A percentile compares a stretch with the other conserved stretches of the same genome.
Evolutionary conservation across 1,140 invertebrate genomes (phyloP).

Genomic region (Maniola jurtina): DNA sequence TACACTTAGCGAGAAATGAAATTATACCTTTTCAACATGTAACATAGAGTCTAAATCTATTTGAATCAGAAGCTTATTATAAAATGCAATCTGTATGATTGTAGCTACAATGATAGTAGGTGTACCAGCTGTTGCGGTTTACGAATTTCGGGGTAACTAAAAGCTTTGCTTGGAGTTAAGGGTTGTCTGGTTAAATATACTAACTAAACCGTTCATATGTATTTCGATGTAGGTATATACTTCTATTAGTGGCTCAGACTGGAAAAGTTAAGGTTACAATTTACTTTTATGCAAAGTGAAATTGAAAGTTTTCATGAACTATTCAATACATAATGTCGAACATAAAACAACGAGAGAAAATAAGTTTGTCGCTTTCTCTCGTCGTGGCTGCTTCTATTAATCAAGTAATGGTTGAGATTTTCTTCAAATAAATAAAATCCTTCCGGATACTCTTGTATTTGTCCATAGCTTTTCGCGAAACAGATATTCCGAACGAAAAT

Average conservation of each 20-base stretch:
- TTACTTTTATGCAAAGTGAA: background rate
- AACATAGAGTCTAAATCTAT: conserved; percentile 28
- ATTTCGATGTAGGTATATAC: background rate
- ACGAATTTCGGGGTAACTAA: conserved; percentile 70
- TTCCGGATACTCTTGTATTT: no score
- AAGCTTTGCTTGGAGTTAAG: conserved; percentile 58
- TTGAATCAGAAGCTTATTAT: conserved; percentile 38
- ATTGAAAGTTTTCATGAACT: no score
- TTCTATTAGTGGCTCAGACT: background rate
- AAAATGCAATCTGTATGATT: conserved; percentile 54
- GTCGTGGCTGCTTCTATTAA: no score
- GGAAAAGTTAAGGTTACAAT: background rate
- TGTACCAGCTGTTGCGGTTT: conserved; percentile 73
- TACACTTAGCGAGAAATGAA: conserved; percentile 10
- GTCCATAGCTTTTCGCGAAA: no score
- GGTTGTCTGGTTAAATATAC: conserved; percentile 42
- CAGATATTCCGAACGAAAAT: no score
- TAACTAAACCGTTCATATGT: conserved; percentile 10
- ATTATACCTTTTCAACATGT: conserved; percentile 18
- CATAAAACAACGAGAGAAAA: no score
- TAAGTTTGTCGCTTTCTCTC: no score
- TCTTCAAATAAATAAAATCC: no score
- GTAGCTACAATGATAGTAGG: conserved; percentile 51
- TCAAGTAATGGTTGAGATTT: no score
- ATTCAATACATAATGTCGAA: no score